Percentiles rank a stretch among this genome's conserved stretches.
These are phyloP conservation scores for Metridium senile DNA, from an alignment of 92 coral and sea anemone species.

Conservation along the genomic window DNA sequence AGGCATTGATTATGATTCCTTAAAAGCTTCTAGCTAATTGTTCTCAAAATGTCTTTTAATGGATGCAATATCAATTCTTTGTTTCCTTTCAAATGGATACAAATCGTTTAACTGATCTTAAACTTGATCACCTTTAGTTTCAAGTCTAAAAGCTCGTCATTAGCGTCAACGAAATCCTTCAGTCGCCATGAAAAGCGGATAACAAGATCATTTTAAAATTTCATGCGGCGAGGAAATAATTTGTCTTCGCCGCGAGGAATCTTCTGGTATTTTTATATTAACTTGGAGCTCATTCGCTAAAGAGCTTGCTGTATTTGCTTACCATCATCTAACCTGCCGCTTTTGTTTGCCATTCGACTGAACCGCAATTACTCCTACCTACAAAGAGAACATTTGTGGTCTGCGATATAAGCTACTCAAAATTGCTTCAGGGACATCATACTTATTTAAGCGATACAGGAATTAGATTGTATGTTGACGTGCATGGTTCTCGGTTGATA, in stretches of 20 bases:
- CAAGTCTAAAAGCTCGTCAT: neutral
- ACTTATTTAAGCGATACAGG: neutral
- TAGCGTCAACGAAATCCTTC: neutral
- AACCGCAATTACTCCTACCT: neutral
- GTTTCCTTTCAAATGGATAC: slow-evolving; percentile 1
- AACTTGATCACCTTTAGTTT: neutral
- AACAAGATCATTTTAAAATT: slow-evolving; percentile 5
- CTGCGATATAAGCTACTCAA: neutral
- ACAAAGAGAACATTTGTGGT: neutral
- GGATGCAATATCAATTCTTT: neutral
- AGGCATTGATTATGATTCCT: no score
- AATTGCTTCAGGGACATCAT: neutral
- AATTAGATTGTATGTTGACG: neutral
- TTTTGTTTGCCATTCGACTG: neutral
- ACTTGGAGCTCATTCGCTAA: slow-evolving; percentile 6
- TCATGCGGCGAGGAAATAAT: neutral
- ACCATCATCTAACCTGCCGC: neutral
- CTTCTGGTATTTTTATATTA: neutral
- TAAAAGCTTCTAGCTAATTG: no score
- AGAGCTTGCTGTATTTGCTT: neutral
- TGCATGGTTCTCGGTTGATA: neutral
- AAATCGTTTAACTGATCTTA: neutral
- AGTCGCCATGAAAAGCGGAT: neutral
- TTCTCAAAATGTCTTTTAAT: neutral
- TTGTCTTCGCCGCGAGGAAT: neutral